phyloP scores from a whole-genome alignment of 35 echinoderm and acorn worm genomes.

The Heliocidaris erythrogramma region DNA sequence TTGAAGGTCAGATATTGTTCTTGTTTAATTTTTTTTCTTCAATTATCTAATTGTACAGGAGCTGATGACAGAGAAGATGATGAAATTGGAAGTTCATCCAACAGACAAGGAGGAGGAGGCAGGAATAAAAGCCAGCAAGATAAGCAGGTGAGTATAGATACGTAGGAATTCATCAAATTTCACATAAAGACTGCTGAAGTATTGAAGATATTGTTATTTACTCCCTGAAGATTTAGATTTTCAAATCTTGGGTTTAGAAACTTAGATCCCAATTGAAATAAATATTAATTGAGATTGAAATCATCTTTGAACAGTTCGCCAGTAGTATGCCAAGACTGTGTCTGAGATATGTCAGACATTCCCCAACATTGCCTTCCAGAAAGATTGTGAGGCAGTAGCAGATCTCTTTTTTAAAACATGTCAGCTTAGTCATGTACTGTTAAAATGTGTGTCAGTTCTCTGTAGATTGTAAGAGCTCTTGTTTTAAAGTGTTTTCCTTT shows the following conservation, averaged over 20 bases:
- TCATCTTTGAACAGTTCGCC: no score
- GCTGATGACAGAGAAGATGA: slow-evolving; percentile 71
- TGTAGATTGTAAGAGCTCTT: no score
- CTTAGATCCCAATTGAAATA: no score
- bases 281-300: no score
- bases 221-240: no score
- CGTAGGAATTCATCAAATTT: background rate
- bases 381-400: no score
- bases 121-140: slow-evolving; percentile 31
- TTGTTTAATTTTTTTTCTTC: background rate
- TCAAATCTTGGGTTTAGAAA: no score
- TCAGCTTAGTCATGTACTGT: no score
- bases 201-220: background rate
- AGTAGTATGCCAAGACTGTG: background rate
- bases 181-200: background rate
- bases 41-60: background rate
- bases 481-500: no score
- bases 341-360: background rate
- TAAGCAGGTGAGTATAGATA: slow-evolving; percentile 46
- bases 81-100: slow-evolving; percentile 7
- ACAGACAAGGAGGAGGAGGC: background rate
- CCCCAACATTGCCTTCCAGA: background rate
- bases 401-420: no score
- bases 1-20: background rate
- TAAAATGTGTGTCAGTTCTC: no score